These are phyloP conservation scores for Nothocercus nigrocapillus DNA, from an alignment of 2,113 vertebrate species.

Conservation along the genomic window DNA sequence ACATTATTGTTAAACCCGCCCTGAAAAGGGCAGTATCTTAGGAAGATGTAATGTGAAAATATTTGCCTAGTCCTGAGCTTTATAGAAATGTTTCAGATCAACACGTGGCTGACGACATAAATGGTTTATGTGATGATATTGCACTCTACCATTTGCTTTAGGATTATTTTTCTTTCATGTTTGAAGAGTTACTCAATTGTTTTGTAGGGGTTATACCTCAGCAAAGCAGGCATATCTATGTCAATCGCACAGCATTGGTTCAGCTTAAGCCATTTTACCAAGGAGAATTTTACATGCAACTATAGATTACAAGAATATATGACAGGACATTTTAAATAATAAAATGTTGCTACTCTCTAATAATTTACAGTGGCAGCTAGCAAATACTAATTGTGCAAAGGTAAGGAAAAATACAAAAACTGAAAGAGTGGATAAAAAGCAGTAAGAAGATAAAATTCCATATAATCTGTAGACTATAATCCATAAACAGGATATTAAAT, in stretches of 20 bases:
- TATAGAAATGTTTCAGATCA: neutral
- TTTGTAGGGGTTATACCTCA: neutral
- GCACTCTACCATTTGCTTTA: neutral
- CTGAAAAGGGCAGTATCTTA: neutral
- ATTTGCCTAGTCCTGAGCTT: neutral
- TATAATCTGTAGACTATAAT: neutral
- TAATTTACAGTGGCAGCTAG: neutral
- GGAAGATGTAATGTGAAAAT: neutral
- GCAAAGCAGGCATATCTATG: neutral
- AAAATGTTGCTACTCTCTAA: neutral
- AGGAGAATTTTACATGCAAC: neutral
- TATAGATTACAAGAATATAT: neutral
- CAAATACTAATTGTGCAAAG: neutral
- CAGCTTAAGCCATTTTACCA: neutral
- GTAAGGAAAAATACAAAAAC: neutral
- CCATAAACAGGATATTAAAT: neutral
- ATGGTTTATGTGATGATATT: neutral
- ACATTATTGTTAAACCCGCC: neutral
- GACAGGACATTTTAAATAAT: neutral
- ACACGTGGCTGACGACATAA: neutral
- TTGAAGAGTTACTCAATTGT: neutral
- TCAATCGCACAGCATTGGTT: neutral
- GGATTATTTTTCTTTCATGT: neutral
- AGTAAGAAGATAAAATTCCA: neutral
- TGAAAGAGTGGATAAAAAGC: neutral